Conservation (phyloP, 1,140 invertebrate species). For the Bombus waltoni region DNA sequence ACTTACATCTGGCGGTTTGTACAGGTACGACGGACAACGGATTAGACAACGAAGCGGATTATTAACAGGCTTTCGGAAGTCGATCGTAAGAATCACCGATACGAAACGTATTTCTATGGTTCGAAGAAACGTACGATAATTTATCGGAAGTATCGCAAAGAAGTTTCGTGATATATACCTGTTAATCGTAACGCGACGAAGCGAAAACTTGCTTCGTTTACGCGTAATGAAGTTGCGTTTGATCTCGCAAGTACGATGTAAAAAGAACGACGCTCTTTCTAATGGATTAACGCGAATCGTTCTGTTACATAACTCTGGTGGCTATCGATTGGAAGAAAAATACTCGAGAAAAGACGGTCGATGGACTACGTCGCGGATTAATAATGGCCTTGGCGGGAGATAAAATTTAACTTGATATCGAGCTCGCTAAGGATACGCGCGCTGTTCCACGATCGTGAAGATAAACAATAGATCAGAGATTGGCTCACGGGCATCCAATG, state of each 20-base stretch:
- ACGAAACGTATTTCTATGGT: no score
- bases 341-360: background rate
- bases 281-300: background rate
- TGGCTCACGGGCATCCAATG: conserved; percentile 33
- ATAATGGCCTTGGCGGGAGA: conserved; percentile 19
- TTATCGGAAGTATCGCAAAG: no score
- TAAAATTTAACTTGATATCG: conserved; percentile 43
- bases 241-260: no score
- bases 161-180: no score
- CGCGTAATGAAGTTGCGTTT: no score
- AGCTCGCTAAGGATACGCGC: conserved; percentile 11
- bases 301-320: background rate
- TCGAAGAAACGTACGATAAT: no score
- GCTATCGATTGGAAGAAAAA: background rate
- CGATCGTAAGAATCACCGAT: no score
- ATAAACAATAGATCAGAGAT: conserved; percentile 44
- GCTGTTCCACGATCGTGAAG: conserved; percentile 34
- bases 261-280: no score
- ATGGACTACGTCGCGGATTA: background rate
- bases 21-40: background rate
- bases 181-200: no score
- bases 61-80: no score
- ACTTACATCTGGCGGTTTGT: background rate
- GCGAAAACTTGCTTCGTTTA: no score
- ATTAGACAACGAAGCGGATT: no score